These are phyloP conservation scores for Netelia fuscicornis DNA, from an alignment of 2,888 invertebrate species.

Conservation along the genomic window DNA sequence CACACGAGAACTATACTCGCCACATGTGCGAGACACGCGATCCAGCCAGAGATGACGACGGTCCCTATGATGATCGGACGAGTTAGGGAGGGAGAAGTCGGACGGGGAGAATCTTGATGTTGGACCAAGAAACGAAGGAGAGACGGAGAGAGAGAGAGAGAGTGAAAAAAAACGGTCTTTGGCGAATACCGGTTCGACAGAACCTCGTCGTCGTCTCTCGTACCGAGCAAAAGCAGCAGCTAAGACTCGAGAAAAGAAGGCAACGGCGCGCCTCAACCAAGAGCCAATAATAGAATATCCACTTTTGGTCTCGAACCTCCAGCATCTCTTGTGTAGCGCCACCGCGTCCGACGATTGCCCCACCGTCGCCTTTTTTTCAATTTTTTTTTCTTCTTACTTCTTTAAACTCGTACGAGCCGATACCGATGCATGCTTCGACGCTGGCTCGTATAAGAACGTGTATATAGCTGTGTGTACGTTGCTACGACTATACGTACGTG, in stretches of 20 bases:
- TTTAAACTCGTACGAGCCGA: slow-evolving; percentile 14
- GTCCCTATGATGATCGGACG: too few relatives aligned
- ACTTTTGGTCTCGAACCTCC: slow-evolving; percentile 76
- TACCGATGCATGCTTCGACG: not conserved
- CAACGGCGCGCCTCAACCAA: slow-evolving; percentile 12
- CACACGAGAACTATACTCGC: slow-evolving; percentile 11
- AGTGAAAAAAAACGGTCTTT: slow-evolving; percentile 19
- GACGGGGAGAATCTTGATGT: not conserved
- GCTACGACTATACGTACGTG: not conserved
- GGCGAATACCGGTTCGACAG: slow-evolving; percentile 62
- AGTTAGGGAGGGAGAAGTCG: not conserved
- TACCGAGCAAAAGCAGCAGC: not conserved
- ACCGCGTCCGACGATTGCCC: slow-evolving; percentile 10
- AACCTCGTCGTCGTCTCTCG: slow-evolving; percentile 4
- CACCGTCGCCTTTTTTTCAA: not conserved
- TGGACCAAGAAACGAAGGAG: not conserved
- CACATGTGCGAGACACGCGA: slow-evolving; percentile 19
- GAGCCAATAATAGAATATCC: slow-evolving; percentile 78
- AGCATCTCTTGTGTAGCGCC: slow-evolving; percentile 62
- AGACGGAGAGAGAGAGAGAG: slow-evolving; percentile 2
- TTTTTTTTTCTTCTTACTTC: not conserved
- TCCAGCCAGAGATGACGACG: not conserved
- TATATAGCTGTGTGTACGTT: not conserved
- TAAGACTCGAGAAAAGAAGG: slow-evolving; percentile 6
- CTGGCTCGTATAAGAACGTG: not conserved